A percentile compares a stretch with the other conserved stretches of the same genome.
These are phyloP conservation scores for Embidobia sp. DNA, from an alignment of 2,888 invertebrate species.

Conservation along the genomic window DNA sequence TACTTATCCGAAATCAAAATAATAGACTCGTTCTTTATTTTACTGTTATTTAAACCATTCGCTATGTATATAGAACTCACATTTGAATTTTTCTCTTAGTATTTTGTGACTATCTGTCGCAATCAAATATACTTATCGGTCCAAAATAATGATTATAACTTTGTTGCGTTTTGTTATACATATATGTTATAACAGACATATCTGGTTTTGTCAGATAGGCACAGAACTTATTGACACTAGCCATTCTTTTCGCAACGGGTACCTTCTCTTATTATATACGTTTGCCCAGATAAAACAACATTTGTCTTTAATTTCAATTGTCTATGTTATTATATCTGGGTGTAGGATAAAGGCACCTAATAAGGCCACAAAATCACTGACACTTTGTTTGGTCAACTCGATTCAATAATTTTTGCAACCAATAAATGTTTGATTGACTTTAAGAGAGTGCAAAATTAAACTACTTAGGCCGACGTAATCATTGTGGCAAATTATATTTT, in stretches of 20 bases:
- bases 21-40: slow-evolving; percentile 22
- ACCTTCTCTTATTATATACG: slow-evolving; percentile 2
- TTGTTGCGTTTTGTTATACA: slow-evolving; percentile 26
- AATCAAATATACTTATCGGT: slow-evolving; percentile 7
- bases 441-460: slow-evolving; percentile 7
- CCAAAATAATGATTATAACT: slow-evolving; percentile 14
- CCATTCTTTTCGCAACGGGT: slow-evolving; percentile 7
- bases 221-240: slow-evolving; percentile 44
- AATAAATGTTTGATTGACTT: too few relatives aligned
- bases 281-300: slow-evolving; percentile 22
- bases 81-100: neutral
- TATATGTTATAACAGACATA: slow-evolving; percentile 13
- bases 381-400: neutral
- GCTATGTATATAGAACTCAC: slow-evolving; percentile 9
- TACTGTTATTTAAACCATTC: slow-evolving; percentile 18
- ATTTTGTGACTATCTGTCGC: slow-evolving; percentile 32
- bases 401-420: neutral
- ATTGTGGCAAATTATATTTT: slow-evolving; percentile 10
- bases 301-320: too few relatives aligned
- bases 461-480: slow-evolving; percentile 25
- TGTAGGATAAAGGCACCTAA: slow-evolving; percentile 40
- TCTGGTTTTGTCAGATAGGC: slow-evolving; percentile 37
- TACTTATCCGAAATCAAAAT: slow-evolving; percentile 37
- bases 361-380: slow-evolving; percentile 31
- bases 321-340: slow-evolving; percentile 8